A percentile compares a stretch with the other conserved stretches of the same genome.
phyloP scores from a whole-genome alignment of 2,888 invertebrate genomes.

The Nomada fucata region DNA sequence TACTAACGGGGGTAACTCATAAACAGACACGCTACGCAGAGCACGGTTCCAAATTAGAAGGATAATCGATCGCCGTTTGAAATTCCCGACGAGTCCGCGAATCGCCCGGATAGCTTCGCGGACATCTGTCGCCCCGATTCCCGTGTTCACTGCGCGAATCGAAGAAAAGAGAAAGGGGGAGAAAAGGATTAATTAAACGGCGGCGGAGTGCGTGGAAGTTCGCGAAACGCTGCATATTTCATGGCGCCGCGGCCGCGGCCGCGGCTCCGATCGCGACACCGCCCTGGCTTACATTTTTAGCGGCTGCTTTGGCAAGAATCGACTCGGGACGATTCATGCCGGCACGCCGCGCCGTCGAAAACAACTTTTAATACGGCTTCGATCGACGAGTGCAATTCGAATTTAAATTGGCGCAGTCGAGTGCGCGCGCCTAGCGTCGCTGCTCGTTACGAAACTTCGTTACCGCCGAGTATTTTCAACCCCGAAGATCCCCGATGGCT shows the following conservation, averaged over 20 bases:
- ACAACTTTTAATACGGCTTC: constrained; percentile 56
- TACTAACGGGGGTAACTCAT: too few species aligned
- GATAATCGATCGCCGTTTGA: too few species aligned
- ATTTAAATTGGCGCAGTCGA: constrained; percentile 64
- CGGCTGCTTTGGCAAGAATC: constrained; percentile 25
- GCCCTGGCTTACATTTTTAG: constrained; percentile 26
- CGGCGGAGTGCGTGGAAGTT: background rate
- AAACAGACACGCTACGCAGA: too few species aligned
- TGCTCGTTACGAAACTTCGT: constrained; percentile 73
- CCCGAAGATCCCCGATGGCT: constrained; percentile 71
- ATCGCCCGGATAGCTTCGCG: too few species aligned
- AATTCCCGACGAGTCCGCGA: too few species aligned
- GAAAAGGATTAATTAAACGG: too few species aligned
- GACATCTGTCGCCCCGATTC: background rate
- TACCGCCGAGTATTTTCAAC: constrained; percentile 72
- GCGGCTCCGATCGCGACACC: constrained; percentile 5
- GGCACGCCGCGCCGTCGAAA: constrained; percentile 23
- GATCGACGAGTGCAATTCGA: constrained; percentile 61
- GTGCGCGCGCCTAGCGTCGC: constrained; percentile 42
- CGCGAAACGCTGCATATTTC: background rate
- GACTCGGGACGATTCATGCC: constrained; percentile 37
- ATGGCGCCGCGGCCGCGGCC: constrained; percentile 4
- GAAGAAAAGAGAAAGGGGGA: too few species aligned
- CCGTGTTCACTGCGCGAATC: too few species aligned
- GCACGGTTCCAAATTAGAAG: too few species aligned